Percentiles rank a stretch among this genome's conserved stretches.
phyloP scores from a whole-genome alignment of 1,140 invertebrate species.

The Drosophila parvula region DNA sequence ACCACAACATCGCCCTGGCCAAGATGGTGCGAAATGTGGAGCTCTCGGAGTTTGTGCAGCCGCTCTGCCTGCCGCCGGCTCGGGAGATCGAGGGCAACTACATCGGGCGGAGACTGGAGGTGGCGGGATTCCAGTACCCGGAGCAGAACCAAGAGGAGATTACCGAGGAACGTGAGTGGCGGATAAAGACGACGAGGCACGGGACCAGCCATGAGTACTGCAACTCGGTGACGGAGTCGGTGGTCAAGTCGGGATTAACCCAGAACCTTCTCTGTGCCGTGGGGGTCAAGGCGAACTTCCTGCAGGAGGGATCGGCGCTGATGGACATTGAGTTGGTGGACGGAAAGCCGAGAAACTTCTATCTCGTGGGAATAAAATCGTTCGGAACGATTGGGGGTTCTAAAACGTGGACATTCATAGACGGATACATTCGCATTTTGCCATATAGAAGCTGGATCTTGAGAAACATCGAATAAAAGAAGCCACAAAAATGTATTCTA shows the following conservation, averaged over 20 bases:
- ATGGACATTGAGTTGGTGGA: slow-evolving; percentile 14
- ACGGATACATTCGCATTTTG: slow-evolving; percentile 8
- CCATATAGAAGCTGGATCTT: slow-evolving; percentile 31
- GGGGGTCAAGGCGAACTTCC: not conserved
- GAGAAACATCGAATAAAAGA: slow-evolving; percentile 1
- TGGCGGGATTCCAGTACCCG: slow-evolving; percentile 4
- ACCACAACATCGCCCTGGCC: slow-evolving; percentile 26
- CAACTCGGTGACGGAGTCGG: not conserved
- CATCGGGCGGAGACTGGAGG: slow-evolving; percentile 18
- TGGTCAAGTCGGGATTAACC: not conserved
- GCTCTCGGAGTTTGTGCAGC: slow-evolving; percentile 13
- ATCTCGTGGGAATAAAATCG: slow-evolving; percentile 11
- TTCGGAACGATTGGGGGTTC: not conserved
- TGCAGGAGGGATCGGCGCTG: slow-evolving; percentile 19
- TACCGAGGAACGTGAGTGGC: not conserved
- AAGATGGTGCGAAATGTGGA: slow-evolving; percentile 11
- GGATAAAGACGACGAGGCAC: slow-evolving; percentile 4
- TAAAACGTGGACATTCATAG: not conserved
- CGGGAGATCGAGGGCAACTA: slow-evolving; percentile 1
- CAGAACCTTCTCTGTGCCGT: slow-evolving; percentile 16
- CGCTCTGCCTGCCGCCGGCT: slow-evolving; percentile 19
- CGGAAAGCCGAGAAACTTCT: slow-evolving; percentile 13
- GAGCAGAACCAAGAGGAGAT: not conserved
- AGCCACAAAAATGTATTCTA: not conserved
- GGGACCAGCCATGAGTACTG: slow-evolving; percentile 11